Base-by-base conservation (phyloP, 1,140 invertebrate species). In the Fragariocoptes setiger region DNA sequence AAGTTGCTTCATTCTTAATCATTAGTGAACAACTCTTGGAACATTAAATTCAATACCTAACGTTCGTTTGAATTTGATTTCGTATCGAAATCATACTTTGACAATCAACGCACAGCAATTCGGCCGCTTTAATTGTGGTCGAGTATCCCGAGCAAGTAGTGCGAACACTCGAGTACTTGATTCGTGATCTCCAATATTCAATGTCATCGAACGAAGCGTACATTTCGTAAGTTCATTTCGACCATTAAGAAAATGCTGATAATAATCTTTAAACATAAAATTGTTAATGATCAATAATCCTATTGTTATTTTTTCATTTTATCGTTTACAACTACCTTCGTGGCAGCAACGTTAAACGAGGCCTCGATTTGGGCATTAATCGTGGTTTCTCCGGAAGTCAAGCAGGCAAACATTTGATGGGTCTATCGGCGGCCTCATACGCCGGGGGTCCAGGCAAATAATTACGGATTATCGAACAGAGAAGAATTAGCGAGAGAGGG, bases 381-480 rank as follows among this genome's bases (percentile, higher is more conserved):
- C 71, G 78, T 21, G 77, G 77, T 3, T 82, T 75, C 56, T 80
- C 76, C 31, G 78, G 76, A 0, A 73, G 74, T 19, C 70, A 80
- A 50, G 72, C 78, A 36, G 77, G 76, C 49, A 80, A 80, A 56
- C 76, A 82, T 55, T 62, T 80, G 48, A 77, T 85, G 72, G 78
- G 76, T 1, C 54, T 79, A 35, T 71, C 75, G 36, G 73, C 75
- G 1, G 76, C 76, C 46, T 76, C 75, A 56, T 79, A 69, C 56
- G 73, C 76, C n/a, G 71, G 70, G 4, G 76, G 76, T 5, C 76
- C 76, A 42, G 67, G 76, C 25, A 8, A n/a, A 8, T n/a, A n/a
- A 31, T 31, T 8, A 31, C 8, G 25, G 25, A 31, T n/a, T n/a
- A n/a, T n/a, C n/a, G n/a, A n/a, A n/a, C n/a, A n/a, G n/a, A n/a